Evolutionary conservation across 2,888 invertebrate genomes (phyloP).

Genomic region (Eristalis arbustorum): DNA sequence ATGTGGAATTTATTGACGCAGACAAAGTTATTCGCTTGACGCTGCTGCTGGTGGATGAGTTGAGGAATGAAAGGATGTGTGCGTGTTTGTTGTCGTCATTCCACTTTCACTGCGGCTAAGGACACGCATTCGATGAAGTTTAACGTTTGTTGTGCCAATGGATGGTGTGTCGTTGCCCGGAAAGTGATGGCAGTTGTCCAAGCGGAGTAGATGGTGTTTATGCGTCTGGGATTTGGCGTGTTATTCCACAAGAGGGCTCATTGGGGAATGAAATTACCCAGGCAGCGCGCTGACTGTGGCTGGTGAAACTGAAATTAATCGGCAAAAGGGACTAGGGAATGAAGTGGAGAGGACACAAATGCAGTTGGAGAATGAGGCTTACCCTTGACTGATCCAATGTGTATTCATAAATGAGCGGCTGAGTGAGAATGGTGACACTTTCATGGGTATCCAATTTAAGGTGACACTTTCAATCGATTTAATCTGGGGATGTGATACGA

Average conservation of each 20-base stretch:
- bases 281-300: background rate
- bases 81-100: background rate
- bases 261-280: background rate
- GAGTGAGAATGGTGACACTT: too few species aligned
- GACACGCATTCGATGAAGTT: background rate
- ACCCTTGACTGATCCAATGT: too few species aligned
- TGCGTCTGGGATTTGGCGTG: background rate
- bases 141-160: background rate
- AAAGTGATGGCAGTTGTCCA: background rate
- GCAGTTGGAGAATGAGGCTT: too few species aligned
- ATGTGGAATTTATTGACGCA: conserved; percentile 52
- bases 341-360: too few species aligned
- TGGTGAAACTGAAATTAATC: background rate
- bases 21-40: conserved; percentile 16
- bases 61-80: background rate
- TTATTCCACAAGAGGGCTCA: background rate
- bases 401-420: too few species aligned
- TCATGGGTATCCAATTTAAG: too few species aligned
- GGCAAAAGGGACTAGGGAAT: too few species aligned
- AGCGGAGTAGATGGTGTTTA: background rate
- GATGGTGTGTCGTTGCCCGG: background rate
- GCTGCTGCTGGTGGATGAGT: background rate
- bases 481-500: too few species aligned
- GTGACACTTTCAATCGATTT: too few species aligned
- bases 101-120: background rate